phyloP scores from a whole-genome alignment of 2,113 vertebrate species.

The Lycocorax pyrrhopterus region DNA sequence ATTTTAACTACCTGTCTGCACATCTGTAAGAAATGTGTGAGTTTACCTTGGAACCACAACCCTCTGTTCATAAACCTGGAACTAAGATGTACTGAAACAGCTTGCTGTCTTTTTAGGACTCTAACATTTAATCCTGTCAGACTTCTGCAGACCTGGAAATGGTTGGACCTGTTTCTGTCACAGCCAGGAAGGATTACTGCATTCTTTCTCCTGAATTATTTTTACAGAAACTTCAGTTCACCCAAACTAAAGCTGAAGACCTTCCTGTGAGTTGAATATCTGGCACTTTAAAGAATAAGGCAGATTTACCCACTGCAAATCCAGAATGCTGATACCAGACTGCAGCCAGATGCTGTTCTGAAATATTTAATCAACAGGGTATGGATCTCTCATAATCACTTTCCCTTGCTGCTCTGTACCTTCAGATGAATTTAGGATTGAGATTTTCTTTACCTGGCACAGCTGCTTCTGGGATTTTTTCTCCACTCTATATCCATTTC shows the following conservation, averaged over 20 bases:
- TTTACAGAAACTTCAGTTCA: neutral
- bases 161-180: neutral
- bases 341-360: neutral
- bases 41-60: neutral
- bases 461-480: neutral
- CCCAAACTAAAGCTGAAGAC: neutral
- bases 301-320: neutral
- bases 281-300: neutral
- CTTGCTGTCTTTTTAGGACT: neutral
- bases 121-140: neutral
- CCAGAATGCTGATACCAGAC: neutral
- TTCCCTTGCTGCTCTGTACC: neutral
- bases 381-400: neutral
- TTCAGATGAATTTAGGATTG: neutral
- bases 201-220: neutral
- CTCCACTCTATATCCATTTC: neutral
- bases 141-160: constrained; percentile 17
- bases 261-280: neutral
- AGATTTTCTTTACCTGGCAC: neutral
- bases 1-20: neutral
- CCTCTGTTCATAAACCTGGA: neutral
- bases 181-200: constrained; percentile 1
- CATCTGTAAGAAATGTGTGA: neutral
- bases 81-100: neutral
- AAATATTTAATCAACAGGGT: neutral